Conservation (phyloP, 1,140 invertebrate species). For the Ceratoteleas bidentatus region DNA sequence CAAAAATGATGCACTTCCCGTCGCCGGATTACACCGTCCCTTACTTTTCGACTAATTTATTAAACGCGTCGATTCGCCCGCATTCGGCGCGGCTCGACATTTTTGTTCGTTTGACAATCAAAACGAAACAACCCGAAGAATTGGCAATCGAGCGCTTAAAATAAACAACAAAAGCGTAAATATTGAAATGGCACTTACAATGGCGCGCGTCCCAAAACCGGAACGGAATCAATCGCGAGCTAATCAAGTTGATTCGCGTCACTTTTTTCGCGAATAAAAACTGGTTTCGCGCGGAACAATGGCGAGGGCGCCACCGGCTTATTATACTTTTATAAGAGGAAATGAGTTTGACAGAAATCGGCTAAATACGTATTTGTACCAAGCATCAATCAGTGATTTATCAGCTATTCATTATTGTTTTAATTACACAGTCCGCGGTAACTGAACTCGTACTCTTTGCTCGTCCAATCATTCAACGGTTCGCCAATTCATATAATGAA, state of each 20-base stretch:
- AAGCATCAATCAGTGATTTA: slow-evolving; percentile 74
- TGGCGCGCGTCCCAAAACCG: slow-evolving; percentile 28
- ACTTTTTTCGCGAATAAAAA: slow-evolving; percentile 54
- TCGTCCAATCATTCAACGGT: slow-evolving; percentile 61
- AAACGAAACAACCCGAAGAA: slow-evolving; percentile 34
- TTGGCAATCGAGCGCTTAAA: slow-evolving; percentile 24
- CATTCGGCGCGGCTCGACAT: too few relatives aligned
- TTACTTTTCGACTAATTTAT: too few relatives aligned
- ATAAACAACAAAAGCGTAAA: slow-evolving; percentile 44
- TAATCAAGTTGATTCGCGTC: slow-evolving; percentile 49
- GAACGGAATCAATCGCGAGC: slow-evolving; percentile 44
- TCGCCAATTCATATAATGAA: slow-evolving; percentile 68
- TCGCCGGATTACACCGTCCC: too few relatives aligned
- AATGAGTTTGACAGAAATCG: slow-evolving; percentile 72
- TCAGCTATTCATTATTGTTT: slow-evolving; percentile 78
- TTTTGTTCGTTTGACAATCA: slow-evolving; percentile 9
- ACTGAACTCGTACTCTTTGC: slow-evolving; percentile 62
- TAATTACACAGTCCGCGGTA: slow-evolving; percentile 69
- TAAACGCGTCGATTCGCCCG: slow-evolving; percentile 1
- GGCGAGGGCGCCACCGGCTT: slow-evolving; percentile 59
- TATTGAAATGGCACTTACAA: slow-evolving; percentile 38
- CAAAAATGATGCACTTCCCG: too few relatives aligned
- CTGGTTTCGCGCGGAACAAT: slow-evolving; percentile 46
- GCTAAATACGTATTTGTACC: slow-evolving; percentile 66
- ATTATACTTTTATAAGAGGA: slow-evolving; percentile 76